Percentiles rank a stretch among this genome's conserved stretches.
These are phyloP conservation scores for Ictalurus furcatus DNA, from an alignment of 2,113 vertebrate species.

Conservation along the genomic window DNA sequence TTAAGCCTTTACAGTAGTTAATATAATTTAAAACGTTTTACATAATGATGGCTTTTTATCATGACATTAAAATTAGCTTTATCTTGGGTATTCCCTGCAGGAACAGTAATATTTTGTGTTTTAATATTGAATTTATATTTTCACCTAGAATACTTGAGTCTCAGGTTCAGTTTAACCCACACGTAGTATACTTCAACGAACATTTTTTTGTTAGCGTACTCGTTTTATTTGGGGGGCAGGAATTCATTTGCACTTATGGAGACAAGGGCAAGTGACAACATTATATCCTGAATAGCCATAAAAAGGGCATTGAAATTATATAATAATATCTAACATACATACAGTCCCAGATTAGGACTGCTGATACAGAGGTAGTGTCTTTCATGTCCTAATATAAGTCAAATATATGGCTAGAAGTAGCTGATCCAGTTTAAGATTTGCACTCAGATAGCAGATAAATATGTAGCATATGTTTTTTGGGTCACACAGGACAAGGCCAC, in stretches of 20 bases:
- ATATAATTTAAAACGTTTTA: too few relatives aligned
- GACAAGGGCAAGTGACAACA: not conserved
- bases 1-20: too few relatives aligned
- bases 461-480: too few relatives aligned
- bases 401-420: not conserved
- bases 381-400: constrained; percentile 1
- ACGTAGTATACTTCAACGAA: not conserved
- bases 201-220: not conserved
- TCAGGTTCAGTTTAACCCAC: not conserved
- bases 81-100: too few relatives aligned
- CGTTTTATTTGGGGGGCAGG: not conserved
- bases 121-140: too few relatives aligned
- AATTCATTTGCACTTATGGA: not conserved
- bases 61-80: too few relatives aligned
- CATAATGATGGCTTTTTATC: too few relatives aligned
- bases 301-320: not conserved
- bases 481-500: not conserved
- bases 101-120: too few relatives aligned
- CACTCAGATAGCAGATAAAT: not conserved
- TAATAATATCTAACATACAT: not conserved
- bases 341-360: not conserved
- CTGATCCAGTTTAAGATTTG: not conserved
- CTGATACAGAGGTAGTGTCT: not conserved
- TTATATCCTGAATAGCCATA: not conserved
- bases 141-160: too few relatives aligned